Conservation (phyloP, 2,888 invertebrate genomes). For the Trichogramma evanescens region DNA sequence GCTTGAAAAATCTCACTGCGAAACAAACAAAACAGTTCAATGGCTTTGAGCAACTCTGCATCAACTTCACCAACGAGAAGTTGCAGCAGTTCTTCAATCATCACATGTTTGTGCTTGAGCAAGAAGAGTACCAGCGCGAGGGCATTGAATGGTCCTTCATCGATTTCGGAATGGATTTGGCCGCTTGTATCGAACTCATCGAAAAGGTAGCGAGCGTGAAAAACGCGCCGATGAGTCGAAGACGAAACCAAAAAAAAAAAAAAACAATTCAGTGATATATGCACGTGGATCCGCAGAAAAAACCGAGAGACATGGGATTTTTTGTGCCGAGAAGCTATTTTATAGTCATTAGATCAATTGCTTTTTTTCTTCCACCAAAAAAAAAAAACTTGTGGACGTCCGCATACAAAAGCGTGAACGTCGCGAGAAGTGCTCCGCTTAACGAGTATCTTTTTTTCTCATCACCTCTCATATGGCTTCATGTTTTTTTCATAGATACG, state of each 20-base stretch:
- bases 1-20: neutral
- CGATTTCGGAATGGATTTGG: slow-evolving; percentile 95
- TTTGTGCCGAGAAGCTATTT: neutral
- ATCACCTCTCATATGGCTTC: too few relatives aligned
- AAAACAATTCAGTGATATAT: neutral
- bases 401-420: too few relatives aligned
- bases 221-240: neutral
- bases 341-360: too few relatives aligned
- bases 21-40: slow-evolving; percentile 59
- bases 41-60: slow-evolving; percentile 96
- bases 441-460: too few relatives aligned
- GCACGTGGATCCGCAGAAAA: neutral
- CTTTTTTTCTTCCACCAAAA: too few relatives aligned
- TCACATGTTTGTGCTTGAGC: slow-evolving; percentile 96
- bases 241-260: slow-evolving; percentile 3
- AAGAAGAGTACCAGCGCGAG: slow-evolving; percentile 92
- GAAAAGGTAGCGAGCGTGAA: slow-evolving; percentile 68
- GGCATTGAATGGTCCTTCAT: slow-evolving; percentile 95
- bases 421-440: too few relatives aligned
- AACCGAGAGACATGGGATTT: neutral
- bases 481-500: too few relatives aligned
- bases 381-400: too few relatives aligned
- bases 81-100: slow-evolving; percentile 98
- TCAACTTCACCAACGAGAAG: slow-evolving; percentile 97
- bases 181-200: slow-evolving; percentile 91